Evolutionary conservation across 1,140 invertebrate genomes (phyloP).

Genomic region (Oryzaephilus surinamensis): DNA sequence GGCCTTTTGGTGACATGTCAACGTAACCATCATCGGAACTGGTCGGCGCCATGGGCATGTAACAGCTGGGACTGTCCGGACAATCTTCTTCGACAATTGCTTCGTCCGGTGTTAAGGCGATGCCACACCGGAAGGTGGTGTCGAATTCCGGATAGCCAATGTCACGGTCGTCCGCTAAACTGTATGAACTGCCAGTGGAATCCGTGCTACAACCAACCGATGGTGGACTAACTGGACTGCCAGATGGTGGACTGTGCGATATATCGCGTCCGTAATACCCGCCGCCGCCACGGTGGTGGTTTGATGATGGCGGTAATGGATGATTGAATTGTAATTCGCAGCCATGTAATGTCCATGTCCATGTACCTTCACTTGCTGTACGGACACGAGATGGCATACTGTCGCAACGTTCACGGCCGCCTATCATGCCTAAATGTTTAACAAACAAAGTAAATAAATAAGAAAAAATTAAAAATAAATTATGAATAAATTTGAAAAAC

Average conservation of each 20-base stretch:
- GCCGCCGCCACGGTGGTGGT: conserved; percentile 46
- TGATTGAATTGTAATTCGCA: not conserved
- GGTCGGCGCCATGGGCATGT: conserved; percentile 51
- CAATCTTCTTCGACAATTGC: conserved; percentile 34
- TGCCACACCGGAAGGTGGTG: conserved; percentile 37
- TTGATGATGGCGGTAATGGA: conserved; percentile 17
- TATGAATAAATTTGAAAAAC: too few species aligned
- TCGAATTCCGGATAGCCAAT: conserved; percentile 33
- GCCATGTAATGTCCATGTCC: too few species aligned
- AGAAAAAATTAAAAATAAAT: too few species aligned
- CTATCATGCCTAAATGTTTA: conserved; percentile 31
- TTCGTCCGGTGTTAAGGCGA: conserved; percentile 54
- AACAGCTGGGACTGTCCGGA: conserved; percentile 21
- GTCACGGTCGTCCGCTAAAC: conserved; percentile 49
- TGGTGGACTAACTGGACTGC: conserved; percentile 51
- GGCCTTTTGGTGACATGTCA: conserved; percentile 46
- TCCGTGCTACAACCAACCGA: conserved; percentile 54
- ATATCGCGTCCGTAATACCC: conserved; percentile 46
- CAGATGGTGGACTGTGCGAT: conserved; percentile 51
- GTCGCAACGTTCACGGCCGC: conserved; percentile 60
- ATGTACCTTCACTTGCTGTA: conserved; percentile 50
- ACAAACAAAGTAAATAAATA: too few species aligned
- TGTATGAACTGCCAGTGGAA: conserved; percentile 58
- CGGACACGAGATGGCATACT: conserved; percentile 62
- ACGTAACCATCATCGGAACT: conserved; percentile 47